Percentiles rank a stretch among this genome's conserved stretches.
Conservation (phyloP, 1,140 invertebrate species). For the Pteromalus puparum region DNA sequence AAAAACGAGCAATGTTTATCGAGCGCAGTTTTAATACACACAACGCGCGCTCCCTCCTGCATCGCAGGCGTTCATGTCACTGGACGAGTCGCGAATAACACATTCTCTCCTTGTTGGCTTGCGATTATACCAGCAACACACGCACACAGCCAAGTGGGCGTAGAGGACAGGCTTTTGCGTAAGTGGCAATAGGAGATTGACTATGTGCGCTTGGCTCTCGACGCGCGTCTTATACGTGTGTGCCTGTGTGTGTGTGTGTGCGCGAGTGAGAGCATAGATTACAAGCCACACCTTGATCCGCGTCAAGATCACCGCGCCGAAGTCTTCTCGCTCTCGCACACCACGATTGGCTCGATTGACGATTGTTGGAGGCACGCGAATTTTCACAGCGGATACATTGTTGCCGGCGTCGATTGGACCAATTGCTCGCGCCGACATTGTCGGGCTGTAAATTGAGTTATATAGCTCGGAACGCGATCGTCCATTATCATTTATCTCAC, state of each 20-base stretch:
- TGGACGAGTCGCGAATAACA: background rate
- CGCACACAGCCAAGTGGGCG: constrained; percentile 43
- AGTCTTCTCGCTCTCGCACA: too few relatives aligned
- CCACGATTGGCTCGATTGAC: too few relatives aligned
- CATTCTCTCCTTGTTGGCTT: constrained; percentile 22
- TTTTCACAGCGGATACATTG: too few relatives aligned
- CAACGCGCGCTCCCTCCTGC: too few relatives aligned
- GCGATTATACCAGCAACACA: constrained; percentile 20
- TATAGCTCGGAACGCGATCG: too few relatives aligned
- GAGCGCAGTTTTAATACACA: too few relatives aligned
- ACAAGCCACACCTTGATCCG: constrained; percentile 28
- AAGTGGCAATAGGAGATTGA: constrained; percentile 48
- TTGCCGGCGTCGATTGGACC: too few relatives aligned
- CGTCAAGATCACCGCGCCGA: background rate
- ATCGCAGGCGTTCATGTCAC: background rate
- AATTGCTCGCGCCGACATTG: too few relatives aligned
- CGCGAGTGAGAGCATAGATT: background rate
- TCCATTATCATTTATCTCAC: too few relatives aligned
- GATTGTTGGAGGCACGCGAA: too few relatives aligned
- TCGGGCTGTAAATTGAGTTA: too few relatives aligned
- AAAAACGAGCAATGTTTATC: too few relatives aligned
- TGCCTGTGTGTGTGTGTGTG: background rate
- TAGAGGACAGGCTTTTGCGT: constrained; percentile 61
- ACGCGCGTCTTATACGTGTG: background rate
- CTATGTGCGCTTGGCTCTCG: background rate